Evolutionary conservation across 2,113 vertebrate species (phyloP), one percentile per base, ranked within the genome.

Genomic region (Malurus alboscapulatus): DNA sequence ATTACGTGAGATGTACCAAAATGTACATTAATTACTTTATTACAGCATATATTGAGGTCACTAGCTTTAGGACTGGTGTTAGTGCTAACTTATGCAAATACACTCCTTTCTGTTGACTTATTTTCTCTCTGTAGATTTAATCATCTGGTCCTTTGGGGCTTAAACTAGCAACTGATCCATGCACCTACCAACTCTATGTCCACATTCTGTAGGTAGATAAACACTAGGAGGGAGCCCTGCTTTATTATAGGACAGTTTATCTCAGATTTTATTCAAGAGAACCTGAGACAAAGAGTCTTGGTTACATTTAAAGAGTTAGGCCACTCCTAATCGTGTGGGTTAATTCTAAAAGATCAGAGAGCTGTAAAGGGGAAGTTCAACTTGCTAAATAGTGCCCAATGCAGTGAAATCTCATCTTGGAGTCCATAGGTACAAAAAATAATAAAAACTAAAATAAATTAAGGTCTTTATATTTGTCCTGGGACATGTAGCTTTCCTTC

Each of bases 61-160:
- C n/a, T 66, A 71, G 26, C 22, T 87, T 87, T 62, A 76, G 40
- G 34, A 94, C 12, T 73, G 48, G 73, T 84, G 32, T 25, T 61
- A 40, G 38, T 79, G 54, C 58, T 57, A 72, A 71, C 3, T 79
- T 81, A 77, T 17, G 15, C 32, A 93, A 87, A 92, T 78, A 26
- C 6, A 76, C 19, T 86, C 72, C 24, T 34, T 82, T 75, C 38
- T 59, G 2, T 65, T 69, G 68, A 34, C 4, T 88, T 69, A 30
- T 40, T 61, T 84, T 84, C 36, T 88, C 19, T 59, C 26, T 55
- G 16, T 42, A 73, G 15, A 24, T 90, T 90, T 90, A 80, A 81
- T 85, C 17, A 57, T 44, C 27, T 48, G 14, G 14, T 86, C 44
- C 29, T 75, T 78, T 77, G 40, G 38, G 50, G 24, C 6, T 81